These are phyloP conservation scores for Cryptotis parvus DNA, from an alignment of 2,113 vertebrate species.

Conservation along the genomic window DNA sequence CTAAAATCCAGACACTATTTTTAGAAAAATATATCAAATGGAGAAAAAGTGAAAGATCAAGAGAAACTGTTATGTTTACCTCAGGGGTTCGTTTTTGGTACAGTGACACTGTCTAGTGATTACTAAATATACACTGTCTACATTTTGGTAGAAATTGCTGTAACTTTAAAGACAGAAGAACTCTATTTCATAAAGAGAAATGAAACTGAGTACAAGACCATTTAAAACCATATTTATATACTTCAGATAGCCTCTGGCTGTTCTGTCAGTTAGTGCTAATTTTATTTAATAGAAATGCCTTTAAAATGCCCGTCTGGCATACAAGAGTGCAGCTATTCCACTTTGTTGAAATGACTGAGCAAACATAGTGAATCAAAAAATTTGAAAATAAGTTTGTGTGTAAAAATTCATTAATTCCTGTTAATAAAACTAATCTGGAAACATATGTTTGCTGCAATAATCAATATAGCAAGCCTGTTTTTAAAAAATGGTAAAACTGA, in stretches of 20 bases:
- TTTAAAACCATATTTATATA: background rate
- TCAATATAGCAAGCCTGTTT: background rate
- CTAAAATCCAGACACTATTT: background rate
- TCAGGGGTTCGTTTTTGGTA: background rate
- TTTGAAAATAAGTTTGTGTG: background rate
- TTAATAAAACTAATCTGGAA: slow-evolving; percentile 31
- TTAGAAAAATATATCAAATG: background rate
- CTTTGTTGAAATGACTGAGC: slow-evolving; percentile 1
- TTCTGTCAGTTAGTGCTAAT: background rate
- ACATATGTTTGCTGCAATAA: background rate
- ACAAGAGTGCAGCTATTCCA: background rate
- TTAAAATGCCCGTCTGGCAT: background rate
- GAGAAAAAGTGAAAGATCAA: background rate
- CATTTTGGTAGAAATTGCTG: background rate
- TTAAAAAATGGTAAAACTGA: slow-evolving; percentile 43
- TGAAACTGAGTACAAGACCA: background rate
- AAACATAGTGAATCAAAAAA: background rate
- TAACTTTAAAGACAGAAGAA: background rate
- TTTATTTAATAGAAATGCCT: slow-evolving; percentile 12
- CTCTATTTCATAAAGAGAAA: background rate
- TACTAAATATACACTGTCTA: background rate
- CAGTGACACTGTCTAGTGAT: background rate
- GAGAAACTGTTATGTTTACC: background rate
- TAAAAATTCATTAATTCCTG: slow-evolving; percentile 13
- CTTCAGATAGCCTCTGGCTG: background rate